These are phyloP conservation scores for Physeter macrocephalus DNA, from an alignment of 2,113 vertebrate genomes.

Conservation along the genomic window DNA sequence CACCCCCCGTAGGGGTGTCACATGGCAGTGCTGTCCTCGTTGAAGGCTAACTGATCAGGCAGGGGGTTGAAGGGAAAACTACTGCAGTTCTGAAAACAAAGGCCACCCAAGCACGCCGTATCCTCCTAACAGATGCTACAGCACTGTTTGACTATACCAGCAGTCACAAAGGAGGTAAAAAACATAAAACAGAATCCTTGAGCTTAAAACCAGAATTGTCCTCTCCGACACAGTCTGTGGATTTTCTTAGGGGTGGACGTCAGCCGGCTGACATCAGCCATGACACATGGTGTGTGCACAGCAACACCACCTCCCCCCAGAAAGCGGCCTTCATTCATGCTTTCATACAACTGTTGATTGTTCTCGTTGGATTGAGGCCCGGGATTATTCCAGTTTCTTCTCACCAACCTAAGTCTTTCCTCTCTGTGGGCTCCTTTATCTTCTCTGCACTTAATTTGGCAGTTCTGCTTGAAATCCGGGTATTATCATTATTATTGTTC, in stretches of 20 bases:
- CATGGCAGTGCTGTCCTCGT: rapidly evolving
- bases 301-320: neutral
- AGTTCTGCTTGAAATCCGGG: neutral
- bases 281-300: neutral
- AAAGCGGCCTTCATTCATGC: neutral
- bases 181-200: neutral
- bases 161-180: neutral
- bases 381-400: neutral
- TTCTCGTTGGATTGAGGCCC: neutral
- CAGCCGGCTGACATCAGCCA: neutral
- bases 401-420: neutral
- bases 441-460: neutral
- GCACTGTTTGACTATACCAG: neutral
- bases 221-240: neutral
- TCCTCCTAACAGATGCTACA: neutral
- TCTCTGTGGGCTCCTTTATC: neutral
- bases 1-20: no score
- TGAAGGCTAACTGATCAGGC: neutral
- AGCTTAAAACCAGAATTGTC: neutral
- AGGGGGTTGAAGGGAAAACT: neutral
- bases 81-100: neutral
- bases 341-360: neutral
- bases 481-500: neutral
- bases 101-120: neutral
- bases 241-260: neutral